A percentile compares a stretch with the other conserved stretches of the same genome.
Conservation (phyloP, 2,113 vertebrate species). For the Perca schrenkii region DNA sequence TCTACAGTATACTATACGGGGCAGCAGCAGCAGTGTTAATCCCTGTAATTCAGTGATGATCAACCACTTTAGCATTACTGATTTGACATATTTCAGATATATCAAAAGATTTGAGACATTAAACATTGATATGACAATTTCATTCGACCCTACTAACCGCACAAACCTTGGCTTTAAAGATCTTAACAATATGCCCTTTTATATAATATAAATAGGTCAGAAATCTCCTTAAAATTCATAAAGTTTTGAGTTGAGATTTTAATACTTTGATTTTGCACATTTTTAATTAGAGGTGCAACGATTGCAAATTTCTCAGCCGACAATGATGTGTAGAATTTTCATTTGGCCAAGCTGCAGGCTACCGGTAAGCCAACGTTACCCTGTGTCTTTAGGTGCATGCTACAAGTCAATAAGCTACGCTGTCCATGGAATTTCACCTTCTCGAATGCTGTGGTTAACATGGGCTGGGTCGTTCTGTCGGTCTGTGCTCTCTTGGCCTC, state of each 20-base stretch:
- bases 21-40: not conserved
- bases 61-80: not conserved
- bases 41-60: conserved; percentile 14
- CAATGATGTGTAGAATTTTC: too few relatives aligned
- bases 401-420: too few relatives aligned
- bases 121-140: not conserved
- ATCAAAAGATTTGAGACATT: too few relatives aligned
- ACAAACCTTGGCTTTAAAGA: not conserved
- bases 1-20: not conserved
- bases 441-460: too few relatives aligned
- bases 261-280: not conserved
- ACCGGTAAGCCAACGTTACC: too few relatives aligned
- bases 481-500: too few relatives aligned
- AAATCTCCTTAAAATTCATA: not conserved
- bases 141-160: not conserved
- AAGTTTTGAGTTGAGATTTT: not conserved
- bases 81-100: not conserved
- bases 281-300: too few relatives aligned
- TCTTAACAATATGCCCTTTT: not conserved
- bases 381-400: too few relatives aligned
- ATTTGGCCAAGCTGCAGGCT: too few relatives aligned
- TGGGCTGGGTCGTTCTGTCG: too few relatives aligned
- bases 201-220: not conserved
- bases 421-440: too few relatives aligned
- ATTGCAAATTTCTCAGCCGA: too few relatives aligned